phyloP scores from a whole-genome alignment of 2,888 invertebrate species.

The Ditylenchus weischeri region DNA sequence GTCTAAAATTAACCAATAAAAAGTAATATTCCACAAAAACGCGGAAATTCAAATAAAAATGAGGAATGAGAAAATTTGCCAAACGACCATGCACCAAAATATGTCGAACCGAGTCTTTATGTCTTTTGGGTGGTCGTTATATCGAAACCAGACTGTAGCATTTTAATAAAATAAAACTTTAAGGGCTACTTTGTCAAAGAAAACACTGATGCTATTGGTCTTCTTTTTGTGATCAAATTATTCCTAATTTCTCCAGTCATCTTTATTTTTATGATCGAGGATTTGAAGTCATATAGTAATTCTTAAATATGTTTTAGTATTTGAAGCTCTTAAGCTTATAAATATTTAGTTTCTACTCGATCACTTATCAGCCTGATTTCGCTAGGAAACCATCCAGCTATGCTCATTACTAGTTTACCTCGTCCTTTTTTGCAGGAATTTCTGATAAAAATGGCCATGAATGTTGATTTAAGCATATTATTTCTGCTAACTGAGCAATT shows the following conservation, averaged over 20 bases:
- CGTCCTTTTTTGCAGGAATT: not conserved
- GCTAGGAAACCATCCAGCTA: not conserved
- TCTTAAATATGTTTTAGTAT: not conserved
- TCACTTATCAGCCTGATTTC: not conserved
- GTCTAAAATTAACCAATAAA: too few relatives aligned
- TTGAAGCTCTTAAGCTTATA: not conserved
- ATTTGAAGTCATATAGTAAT: not conserved
- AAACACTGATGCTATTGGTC: not conserved
- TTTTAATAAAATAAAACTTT: not conserved
- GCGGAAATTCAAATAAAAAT: too few relatives aligned
- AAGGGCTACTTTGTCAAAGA: slow-evolving; percentile 1
- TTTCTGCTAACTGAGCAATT: not conserved
- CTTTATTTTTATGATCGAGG: not conserved
- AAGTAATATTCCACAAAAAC: too few relatives aligned
- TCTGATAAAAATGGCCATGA: not conserved
- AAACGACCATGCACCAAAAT: too few relatives aligned
- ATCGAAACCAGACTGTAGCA: too few relatives aligned
- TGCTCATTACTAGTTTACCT: not conserved
- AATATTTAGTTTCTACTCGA: not conserved
- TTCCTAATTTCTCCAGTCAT: slow-evolving; percentile 1
- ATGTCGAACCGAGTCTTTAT: too few relatives aligned
- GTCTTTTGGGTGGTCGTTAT: too few relatives aligned
- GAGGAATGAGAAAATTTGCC: too few relatives aligned
- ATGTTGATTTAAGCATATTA: not conserved
- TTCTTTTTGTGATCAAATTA: not conserved